phyloP scores from a whole-genome alignment of 2,888 invertebrate genomes.

The Nudaria mundana region DNA sequence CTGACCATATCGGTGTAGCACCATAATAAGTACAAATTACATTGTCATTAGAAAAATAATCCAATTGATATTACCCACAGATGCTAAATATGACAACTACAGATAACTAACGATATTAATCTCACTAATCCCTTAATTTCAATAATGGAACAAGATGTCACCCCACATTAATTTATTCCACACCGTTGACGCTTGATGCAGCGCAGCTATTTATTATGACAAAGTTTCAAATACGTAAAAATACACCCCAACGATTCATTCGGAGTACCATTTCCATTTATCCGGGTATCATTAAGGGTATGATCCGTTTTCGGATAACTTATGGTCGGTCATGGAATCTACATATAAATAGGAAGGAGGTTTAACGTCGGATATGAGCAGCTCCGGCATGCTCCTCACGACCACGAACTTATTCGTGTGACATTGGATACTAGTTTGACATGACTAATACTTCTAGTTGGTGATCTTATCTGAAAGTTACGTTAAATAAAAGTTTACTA shows the following conservation, averaged over 20 bases:
- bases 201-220: slow-evolving; percentile 49
- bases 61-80: slow-evolving; percentile 2
- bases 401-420: slow-evolving; percentile 18
- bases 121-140: slow-evolving; percentile 56
- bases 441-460: slow-evolving; percentile 20
- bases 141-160: slow-evolving; percentile 70
- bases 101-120: slow-evolving; percentile 47
- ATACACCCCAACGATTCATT: slow-evolving; percentile 47
- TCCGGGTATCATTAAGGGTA: slow-evolving; percentile 70
- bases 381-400: slow-evolving; percentile 17
- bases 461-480: no score
- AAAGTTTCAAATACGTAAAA: slow-evolving; percentile 50
- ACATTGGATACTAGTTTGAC: slow-evolving; percentile 18
- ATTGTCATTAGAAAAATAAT: not conserved
- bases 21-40: not conserved
- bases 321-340: slow-evolving; percentile 76
- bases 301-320: slow-evolving; percentile 78
- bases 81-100: slow-evolving; percentile 15
- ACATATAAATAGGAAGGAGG: slow-evolving; percentile 78
- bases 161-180: slow-evolving; percentile 71
- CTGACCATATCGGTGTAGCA: no score
- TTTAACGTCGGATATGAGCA: slow-evolving; percentile 45
- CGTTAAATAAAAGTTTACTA: no score
- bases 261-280: slow-evolving; percentile 64
- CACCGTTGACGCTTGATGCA: slow-evolving; percentile 55